These are phyloP conservation scores for Hoplostethus atlanticus DNA, from an alignment of 2,797 vertebrate genomes.

Conservation along the genomic window DNA sequence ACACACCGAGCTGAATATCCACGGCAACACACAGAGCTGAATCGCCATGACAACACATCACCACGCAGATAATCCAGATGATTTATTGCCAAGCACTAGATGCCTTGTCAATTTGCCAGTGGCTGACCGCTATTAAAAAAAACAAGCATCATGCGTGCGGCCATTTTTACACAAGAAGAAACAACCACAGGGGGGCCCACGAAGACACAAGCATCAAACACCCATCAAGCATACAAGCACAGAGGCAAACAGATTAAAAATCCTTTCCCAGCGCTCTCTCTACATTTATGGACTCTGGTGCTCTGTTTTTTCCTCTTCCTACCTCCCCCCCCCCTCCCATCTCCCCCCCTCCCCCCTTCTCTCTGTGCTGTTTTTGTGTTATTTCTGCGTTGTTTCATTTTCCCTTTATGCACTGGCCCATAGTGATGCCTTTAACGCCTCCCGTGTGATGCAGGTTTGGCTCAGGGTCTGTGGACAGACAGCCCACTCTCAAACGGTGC, in stretches of 20 bases:
- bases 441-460: conserved; percentile 98
- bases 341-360: conserved; percentile 52
- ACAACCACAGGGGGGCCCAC: conserved; percentile 76
- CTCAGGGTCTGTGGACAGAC: conserved; percentile 94
- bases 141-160: conserved; percentile 67
- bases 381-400: conserved; percentile 76
- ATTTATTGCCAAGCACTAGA: conserved; percentile 74
- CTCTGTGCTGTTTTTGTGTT: conserved; percentile 82
- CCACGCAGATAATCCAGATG: conserved; percentile 77
- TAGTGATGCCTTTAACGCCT: conserved; percentile 92
- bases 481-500: conserved; percentile 93
- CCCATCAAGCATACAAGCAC: conserved; percentile 82
- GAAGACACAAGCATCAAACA: conserved; percentile 86
- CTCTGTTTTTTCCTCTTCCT: conserved; percentile 74
- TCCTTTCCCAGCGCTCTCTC: conserved; percentile 73
- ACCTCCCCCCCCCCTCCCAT: conserved; percentile 66
- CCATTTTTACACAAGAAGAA: conserved; percentile 84
- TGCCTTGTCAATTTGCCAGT: conserved; percentile 71
- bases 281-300: conserved; percentile 83
- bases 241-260: conserved; percentile 82
- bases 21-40: conserved; percentile 72
- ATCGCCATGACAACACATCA: conserved; percentile 76
- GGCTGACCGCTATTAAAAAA: conserved; percentile 64
- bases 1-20: conserved; percentile 72
- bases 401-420: conserved; percentile 74